Percentiles rank a stretch among this genome's conserved stretches.
These are phyloP conservation scores for Orius laevigatus DNA, from an alignment of 1,140 invertebrate genomes.

Conservation along the genomic window DNA sequence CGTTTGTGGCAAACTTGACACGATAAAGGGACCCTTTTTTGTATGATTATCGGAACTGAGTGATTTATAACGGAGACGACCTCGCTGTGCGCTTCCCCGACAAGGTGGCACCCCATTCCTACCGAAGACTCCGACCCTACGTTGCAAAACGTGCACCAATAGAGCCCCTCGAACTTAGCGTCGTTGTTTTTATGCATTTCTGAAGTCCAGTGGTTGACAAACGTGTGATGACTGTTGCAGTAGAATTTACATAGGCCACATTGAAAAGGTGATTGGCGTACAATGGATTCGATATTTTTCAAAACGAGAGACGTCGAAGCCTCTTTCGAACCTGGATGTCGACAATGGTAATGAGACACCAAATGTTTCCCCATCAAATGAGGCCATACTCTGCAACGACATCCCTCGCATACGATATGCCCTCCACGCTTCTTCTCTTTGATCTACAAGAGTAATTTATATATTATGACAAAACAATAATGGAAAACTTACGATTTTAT, in stretches of 20 bases:
- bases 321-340: slow-evolving; percentile 32
- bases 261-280: slow-evolving; percentile 64
- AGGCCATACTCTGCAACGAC: slow-evolving; percentile 43
- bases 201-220: slow-evolving; percentile 58
- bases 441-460: not conserved
- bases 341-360: slow-evolving; percentile 66
- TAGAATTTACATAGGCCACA: slow-evolving; percentile 70
- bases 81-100: slow-evolving; percentile 46
- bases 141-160: slow-evolving; percentile 60
- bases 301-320: slow-evolving; percentile 42
- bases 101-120: slow-evolving; percentile 50
- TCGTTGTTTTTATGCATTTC: slow-evolving; percentile 36
- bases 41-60: slow-evolving; percentile 61
- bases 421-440: slow-evolving; percentile 6
- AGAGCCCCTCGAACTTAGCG: slow-evolving; percentile 36
- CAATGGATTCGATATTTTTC: slow-evolving; percentile 56
- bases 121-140: slow-evolving; percentile 45
- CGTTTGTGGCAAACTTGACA: slow-evolving; percentile 42
- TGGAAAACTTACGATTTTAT: slow-evolving; percentile 3
- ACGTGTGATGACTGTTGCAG: slow-evolving; percentile 54
- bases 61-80: slow-evolving; percentile 54
- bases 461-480: not conserved
- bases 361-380: slow-evolving; percentile 64
- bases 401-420: slow-evolving; percentile 39
- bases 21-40: slow-evolving; percentile 33